phyloP scores from a whole-genome alignment of 2,113 vertebrate species.

The Scatophagus argus region DNA sequence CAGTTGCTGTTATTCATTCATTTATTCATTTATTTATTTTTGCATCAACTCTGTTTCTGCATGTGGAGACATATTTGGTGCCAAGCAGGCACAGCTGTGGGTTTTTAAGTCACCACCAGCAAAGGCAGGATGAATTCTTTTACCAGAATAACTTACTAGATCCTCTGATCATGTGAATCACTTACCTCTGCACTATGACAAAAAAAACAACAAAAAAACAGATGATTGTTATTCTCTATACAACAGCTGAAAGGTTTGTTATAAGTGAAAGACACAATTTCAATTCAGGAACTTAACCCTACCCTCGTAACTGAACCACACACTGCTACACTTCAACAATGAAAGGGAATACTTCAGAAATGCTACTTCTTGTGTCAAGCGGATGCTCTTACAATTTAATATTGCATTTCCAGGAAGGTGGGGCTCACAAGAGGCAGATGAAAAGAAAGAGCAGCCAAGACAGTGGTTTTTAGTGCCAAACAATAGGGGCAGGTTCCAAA shows the following conservation, averaged over 20 bases:
- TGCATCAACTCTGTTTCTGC: slow-evolving; percentile 13
- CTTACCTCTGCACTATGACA: neutral
- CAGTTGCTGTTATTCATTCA: slow-evolving; percentile 2
- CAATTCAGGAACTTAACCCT: neutral
- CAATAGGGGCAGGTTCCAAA: neutral
- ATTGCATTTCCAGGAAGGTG: neutral
- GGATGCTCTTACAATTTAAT: neutral
- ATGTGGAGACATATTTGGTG: slow-evolving; percentile 7
- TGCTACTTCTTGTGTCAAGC: neutral
- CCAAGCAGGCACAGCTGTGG: neutral
- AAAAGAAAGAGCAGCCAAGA: no score
- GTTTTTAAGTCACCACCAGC: neutral
- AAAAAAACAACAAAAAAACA: no score
- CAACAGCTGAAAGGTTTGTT: neutral
- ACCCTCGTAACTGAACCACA: neutral
- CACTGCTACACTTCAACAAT: neutral
- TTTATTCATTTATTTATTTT: no score
- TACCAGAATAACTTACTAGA: neutral
- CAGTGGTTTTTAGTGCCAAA: neutral
- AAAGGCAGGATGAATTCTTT: neutral
- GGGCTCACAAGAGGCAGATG: no score
- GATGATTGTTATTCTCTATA: neutral
- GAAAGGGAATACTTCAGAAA: neutral
- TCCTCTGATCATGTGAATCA: neutral
- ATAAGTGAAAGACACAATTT: neutral